Percentiles rank a stretch among this genome's conserved stretches.
Evolutionary conservation across 2,888 invertebrate genomes (phyloP).

Genomic region (Yponomeuta malinellus): DNA sequence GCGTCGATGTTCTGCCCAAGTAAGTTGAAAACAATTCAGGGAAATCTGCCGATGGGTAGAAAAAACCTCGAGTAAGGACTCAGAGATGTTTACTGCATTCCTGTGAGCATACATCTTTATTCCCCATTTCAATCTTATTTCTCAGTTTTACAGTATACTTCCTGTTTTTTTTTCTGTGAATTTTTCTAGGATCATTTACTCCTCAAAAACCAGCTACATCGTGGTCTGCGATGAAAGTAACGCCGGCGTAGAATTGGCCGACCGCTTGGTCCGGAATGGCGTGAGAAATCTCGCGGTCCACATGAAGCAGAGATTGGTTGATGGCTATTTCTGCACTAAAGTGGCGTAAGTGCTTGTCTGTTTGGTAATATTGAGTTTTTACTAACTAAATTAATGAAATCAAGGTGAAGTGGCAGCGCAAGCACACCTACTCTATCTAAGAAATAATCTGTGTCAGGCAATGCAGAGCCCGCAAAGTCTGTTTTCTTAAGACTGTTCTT

Average conservation of each 20-base stretch:
- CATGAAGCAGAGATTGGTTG: conserved; percentile 27
- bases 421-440: too few species aligned
- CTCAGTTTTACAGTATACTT: too few species aligned
- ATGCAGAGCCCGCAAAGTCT: too few species aligned
- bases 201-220: conserved; percentile 32
- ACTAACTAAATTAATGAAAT: too few species aligned
- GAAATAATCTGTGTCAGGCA: too few species aligned
- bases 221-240: conserved; percentile 37
- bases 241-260: conserved; percentile 37
- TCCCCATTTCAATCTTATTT: too few species aligned
- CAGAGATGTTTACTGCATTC: too few species aligned
- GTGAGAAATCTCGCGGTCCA: conserved; percentile 38
- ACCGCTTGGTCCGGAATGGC: conserved; percentile 36
- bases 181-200: conserved; percentile 32
- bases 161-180: neutral
- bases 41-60: too few species aligned
- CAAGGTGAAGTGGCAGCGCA: too few species aligned
- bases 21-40: conserved; percentile 18
- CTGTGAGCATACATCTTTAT: too few species aligned
- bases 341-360: conserved; percentile 32
- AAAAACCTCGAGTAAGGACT: too few species aligned
- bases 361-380: neutral
- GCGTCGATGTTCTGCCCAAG: conserved; percentile 33
- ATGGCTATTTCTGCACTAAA: conserved; percentile 38
- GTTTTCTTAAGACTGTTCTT: too few species aligned